phyloP scores from a whole-genome alignment of 1,140 invertebrate genomes.

The Papilio polyxenes region DNA sequence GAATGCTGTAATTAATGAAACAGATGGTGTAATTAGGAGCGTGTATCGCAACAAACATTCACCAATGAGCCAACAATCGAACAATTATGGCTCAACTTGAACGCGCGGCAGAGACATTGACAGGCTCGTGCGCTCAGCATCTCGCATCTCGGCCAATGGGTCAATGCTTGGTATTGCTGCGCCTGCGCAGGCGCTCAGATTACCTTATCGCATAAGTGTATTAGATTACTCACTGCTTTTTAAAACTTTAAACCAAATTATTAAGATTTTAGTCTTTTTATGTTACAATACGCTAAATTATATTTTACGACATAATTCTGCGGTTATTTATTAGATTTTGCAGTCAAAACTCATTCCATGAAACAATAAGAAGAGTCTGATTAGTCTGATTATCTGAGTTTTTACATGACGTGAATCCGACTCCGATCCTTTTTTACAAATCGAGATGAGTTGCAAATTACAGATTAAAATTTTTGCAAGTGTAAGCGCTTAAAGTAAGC shows the following conservation, averaged over 20 bases:
- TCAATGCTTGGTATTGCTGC: slow-evolving; percentile 41
- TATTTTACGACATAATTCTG: not conserved
- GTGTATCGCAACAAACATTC: slow-evolving; percentile 41
- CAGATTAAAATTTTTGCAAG: not conserved
- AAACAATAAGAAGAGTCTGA: not conserved
- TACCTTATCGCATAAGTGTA: slow-evolving; percentile 23
- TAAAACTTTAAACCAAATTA: not conserved
- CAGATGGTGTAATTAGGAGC: slow-evolving; percentile 38
- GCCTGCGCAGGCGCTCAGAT: slow-evolving; percentile 2
- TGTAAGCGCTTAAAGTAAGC: not conserved
- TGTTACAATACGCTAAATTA: too few relatives aligned
- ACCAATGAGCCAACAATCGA: slow-evolving; percentile 49
- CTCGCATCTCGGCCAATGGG: slow-evolving; percentile 46
- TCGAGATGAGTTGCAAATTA: not conserved
- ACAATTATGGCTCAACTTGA: slow-evolving; percentile 47
- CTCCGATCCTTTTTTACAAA: not conserved
- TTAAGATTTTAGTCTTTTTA: too few relatives aligned
- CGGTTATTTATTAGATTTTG: not conserved
- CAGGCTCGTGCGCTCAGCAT: slow-evolving; percentile 44
- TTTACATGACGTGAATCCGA: not conserved
- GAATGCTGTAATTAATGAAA: slow-evolving; percentile 36
- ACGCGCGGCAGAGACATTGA: slow-evolving; percentile 45
- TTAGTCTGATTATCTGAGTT: not conserved
- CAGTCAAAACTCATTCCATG: not conserved
- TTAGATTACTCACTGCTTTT: slow-evolving; percentile 23